phyloP scores from a whole-genome alignment of 2,888 invertebrate genomes.

The Geophilus truncorum region DNA sequence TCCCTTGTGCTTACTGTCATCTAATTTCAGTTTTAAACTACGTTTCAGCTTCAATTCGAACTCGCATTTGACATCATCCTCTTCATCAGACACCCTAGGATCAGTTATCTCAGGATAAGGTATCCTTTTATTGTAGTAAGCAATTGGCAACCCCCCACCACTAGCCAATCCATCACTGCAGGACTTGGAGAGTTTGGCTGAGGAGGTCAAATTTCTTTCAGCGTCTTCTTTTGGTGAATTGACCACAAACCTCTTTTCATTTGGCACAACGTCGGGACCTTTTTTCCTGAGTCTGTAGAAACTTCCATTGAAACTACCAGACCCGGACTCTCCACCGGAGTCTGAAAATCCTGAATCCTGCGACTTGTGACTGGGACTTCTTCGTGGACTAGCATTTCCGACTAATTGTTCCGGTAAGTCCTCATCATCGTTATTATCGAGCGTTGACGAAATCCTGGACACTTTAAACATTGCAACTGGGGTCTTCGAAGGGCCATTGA shows the following conservation, averaged over 20 bases:
- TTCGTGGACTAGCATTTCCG: constrained; percentile 38
- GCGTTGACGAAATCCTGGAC: neutral
- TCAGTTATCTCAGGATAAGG: neutral
- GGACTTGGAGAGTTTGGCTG: neutral
- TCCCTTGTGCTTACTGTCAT: neutral
- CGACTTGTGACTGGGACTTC: constrained; percentile 60
- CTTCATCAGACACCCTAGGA: neutral
- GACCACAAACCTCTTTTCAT: too few relatives aligned
- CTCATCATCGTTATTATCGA: neutral
- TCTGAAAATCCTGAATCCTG: constrained; percentile 78
- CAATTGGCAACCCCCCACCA: neutral
- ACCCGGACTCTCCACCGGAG: constrained; percentile 53
- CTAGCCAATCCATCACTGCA: neutral
- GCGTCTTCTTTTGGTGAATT: neutral
- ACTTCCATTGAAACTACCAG: constrained; percentile 28
- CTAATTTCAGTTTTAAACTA: neutral
- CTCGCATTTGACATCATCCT: neutral
- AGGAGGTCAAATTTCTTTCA: neutral
- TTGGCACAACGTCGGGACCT: neutral
- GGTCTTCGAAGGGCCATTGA: neutral
- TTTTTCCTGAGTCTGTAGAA: constrained; percentile 25
- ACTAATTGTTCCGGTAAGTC: neutral
- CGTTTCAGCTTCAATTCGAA: neutral
- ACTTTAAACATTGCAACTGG: neutral
- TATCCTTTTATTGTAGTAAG: neutral